Base-by-base conservation (phyloP, 2,797 vertebrate genomes). In the Diplodus sargus region DNA sequence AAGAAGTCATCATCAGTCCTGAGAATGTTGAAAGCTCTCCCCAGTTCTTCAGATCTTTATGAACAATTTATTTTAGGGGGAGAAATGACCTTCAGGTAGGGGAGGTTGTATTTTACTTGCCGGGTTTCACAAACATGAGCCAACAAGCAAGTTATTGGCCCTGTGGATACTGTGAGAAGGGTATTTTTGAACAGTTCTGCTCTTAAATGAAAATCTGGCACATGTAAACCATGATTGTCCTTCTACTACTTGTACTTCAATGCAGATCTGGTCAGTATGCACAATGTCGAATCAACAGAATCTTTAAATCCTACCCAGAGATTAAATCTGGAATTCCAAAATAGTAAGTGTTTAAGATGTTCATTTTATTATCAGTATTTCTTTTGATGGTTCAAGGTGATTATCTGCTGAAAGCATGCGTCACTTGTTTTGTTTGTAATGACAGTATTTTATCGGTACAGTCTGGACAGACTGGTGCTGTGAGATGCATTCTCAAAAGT, bases 321-420 rank as follows among this genome's bases (percentile, higher is more conserved):
- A 17, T 20, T 15, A 10, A 53, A 23, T 54, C 23, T 63, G 22
- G 16, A 60, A 28, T 28, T 69, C 20, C 0, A 39, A 45, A 42
- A 74, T 0, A 2, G 5, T 43, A 39, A 68, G 18, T 60, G 23
- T 53, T 34, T 56, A 0, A 13, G 2, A 57, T 47, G 60, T 64
- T 20, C 6, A 14, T 30, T 70, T 60, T 23, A 54, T 28, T n/a
- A 34, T 67, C 28, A 7, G 52, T 65, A 25, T 82, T 76, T 66
- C 17, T 62, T 52, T 28, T 14, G 34, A 18, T 48, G 70, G 64
- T 68, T 79, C 60, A 13, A 82, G 74, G 76, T 30, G 54, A 57
- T 68, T 23, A 34, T 56, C 28, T 75, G 70, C 84, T 69, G 8
- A 18, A 48, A 81, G 76, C 79, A 75, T 77, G 83, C 13, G 6